Conservation (phyloP, 1,140 invertebrate species). For the Bombus superbus region DNA sequence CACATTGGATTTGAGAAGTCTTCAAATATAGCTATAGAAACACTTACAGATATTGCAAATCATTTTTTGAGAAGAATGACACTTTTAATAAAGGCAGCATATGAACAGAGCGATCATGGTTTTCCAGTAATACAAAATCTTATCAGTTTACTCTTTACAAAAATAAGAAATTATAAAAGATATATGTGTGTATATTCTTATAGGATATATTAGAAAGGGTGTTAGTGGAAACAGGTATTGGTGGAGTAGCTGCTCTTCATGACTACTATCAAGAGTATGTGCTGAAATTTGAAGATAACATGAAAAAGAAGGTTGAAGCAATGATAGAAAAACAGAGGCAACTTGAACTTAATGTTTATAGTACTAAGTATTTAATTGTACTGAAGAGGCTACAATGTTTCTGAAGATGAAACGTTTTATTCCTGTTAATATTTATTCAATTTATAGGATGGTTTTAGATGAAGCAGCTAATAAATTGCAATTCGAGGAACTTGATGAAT, state of each 20-base stretch:
- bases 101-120: conserved; percentile 82
- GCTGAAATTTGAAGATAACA: conserved; percentile 81
- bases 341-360: conserved; percentile 75
- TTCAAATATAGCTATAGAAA: conserved; percentile 83
- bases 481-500: conserved; percentile 79
- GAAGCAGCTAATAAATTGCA: conserved; percentile 78
- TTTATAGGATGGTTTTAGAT: conserved; percentile 77
- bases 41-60: conserved; percentile 83
- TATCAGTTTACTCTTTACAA: neutral
- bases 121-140: conserved; percentile 82
- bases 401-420: neutral
- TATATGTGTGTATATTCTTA: conserved; percentile 21
- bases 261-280: conserved; percentile 84
- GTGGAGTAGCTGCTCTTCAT: conserved; percentile 81
- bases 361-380: conserved; percentile 68
- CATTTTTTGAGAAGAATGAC: conserved; percentile 84
- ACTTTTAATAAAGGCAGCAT: conserved; percentile 82
- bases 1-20: conserved; percentile 82
- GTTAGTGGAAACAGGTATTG: conserved; percentile 83
- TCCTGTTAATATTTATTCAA: neutral
- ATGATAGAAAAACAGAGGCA: conserved; percentile 82
- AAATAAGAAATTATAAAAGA: conserved; percentile 10
- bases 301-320: conserved; percentile 80
- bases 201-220: conserved; percentile 85
- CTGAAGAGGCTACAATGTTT: neutral